Evolutionary conservation across 2,113 vertebrate species (phyloP).

Genomic region (Albula glossodonta): DNA sequence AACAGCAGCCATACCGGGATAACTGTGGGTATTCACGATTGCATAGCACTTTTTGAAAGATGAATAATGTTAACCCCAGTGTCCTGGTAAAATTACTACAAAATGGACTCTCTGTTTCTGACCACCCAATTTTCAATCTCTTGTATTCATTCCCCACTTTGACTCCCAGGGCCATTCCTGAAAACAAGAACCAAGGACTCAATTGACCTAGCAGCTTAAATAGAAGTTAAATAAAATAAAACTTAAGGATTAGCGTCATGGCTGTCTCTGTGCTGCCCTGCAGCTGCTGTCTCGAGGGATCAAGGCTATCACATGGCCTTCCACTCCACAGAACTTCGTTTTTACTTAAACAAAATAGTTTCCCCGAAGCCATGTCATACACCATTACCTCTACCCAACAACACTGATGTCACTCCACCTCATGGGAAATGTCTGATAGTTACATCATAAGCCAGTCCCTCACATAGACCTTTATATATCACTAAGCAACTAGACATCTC

Average conservation of each 20-base stretch:
- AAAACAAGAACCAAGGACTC: too few relatives aligned
- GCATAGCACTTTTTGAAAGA: background rate
- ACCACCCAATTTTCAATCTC: background rate
- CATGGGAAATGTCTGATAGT: too few relatives aligned
- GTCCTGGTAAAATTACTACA: background rate
- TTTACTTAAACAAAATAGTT: too few relatives aligned
- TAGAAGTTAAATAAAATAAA: too few relatives aligned
- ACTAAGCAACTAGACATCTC: background rate
- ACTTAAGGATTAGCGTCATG: background rate
- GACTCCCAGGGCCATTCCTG: too few relatives aligned
- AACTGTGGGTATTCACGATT: too few relatives aligned
- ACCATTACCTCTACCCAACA: too few relatives aligned
- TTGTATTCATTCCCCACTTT: background rate
- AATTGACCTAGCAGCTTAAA: background rate
- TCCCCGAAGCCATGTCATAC: too few relatives aligned
- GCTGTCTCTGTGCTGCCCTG: background rate
- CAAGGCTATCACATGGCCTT: too few relatives aligned
- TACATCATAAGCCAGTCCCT: too few relatives aligned
- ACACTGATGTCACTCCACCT: too few relatives aligned
- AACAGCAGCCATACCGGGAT: background rate
- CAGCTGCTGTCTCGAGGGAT: background rate
- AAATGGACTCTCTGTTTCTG: background rate
- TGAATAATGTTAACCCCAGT: background rate
- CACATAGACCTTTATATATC: background rate
- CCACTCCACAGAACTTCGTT: too few relatives aligned